phyloP scores from a whole-genome alignment of 2,888 invertebrate genomes.

The Ecdyonurus torrentis region DNA sequence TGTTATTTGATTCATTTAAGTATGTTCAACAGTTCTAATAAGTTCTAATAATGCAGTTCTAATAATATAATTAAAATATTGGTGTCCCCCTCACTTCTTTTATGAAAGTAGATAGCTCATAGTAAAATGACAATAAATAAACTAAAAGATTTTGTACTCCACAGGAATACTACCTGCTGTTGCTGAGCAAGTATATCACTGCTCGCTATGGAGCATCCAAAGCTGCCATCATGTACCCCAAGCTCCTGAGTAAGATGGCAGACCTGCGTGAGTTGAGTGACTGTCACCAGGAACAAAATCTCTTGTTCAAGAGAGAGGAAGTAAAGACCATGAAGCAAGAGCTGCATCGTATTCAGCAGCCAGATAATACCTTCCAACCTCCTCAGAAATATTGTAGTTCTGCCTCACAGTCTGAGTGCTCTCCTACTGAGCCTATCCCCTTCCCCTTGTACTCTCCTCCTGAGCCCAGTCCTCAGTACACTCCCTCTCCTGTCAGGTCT shows the following conservation, averaged over 20 bases:
- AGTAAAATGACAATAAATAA: background rate
- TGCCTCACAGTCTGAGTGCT: background rate
- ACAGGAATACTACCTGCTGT: background rate
- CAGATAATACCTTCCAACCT: background rate
- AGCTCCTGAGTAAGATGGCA: background rate
- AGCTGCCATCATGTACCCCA: background rate
- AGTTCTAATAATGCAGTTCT: too few species aligned
- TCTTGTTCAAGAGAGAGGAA: background rate
- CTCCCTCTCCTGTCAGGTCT: background rate
- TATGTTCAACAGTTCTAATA: too few species aligned
- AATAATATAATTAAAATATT: too few species aligned
- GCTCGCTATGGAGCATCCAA: background rate
- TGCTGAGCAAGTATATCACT: background rate
- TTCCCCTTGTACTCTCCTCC: background rate
- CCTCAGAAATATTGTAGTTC: background rate
- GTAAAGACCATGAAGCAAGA: background rate
- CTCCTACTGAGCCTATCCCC: background rate
- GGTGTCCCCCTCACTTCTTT: too few species aligned
- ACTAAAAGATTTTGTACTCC: background rate
- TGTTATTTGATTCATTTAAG: too few species aligned
- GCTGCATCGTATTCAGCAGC: background rate
- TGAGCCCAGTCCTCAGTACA: background rate
- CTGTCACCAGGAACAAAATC: slow-evolving; percentile 1
- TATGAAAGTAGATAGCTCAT: too few species aligned
- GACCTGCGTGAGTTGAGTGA: background rate